Conservation (phyloP, 2,113 vertebrate genomes). For the Zosterops japonicus region DNA sequence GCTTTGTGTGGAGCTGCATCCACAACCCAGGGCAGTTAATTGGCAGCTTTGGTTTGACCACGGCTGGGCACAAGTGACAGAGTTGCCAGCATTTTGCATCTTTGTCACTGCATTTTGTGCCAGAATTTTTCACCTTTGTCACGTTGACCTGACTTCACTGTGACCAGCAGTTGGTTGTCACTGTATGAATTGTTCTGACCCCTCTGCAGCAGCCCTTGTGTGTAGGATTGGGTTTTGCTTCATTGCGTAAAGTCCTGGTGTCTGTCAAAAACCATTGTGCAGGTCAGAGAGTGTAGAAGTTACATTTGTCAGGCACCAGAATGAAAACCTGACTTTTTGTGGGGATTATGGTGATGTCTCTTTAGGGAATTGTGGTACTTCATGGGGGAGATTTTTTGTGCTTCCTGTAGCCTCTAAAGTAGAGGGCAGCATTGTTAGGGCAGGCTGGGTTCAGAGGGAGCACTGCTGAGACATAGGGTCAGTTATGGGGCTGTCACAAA, state of each 20-base stretch:
- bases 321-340: not conserved
- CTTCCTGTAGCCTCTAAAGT: not conserved
- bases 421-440: not conserved
- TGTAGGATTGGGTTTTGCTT: not conserved
- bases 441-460: not conserved
- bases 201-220: not conserved
- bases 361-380: not conserved
- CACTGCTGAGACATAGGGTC: not conserved
- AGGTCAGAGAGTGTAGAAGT: not conserved
- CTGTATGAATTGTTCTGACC: not conserved
- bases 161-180: not conserved
- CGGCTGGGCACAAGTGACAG: not conserved
- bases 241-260: not conserved
- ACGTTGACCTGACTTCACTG: rapidly evolving
- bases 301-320: not conserved
- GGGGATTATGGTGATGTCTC: not conserved
- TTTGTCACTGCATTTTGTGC: not conserved
- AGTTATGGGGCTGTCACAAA: not conserved
- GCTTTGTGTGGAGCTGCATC: not conserved
- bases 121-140: not conserved
- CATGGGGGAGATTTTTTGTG: not conserved
- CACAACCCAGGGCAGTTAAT: not conserved
- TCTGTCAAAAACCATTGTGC: not conserved
- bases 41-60: not conserved
- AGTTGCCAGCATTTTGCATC: not conserved